These are phyloP conservation scores for Eupithecia exiguata DNA, from an alignment of 2,888 invertebrate genomes.

Conservation along the genomic window DNA sequence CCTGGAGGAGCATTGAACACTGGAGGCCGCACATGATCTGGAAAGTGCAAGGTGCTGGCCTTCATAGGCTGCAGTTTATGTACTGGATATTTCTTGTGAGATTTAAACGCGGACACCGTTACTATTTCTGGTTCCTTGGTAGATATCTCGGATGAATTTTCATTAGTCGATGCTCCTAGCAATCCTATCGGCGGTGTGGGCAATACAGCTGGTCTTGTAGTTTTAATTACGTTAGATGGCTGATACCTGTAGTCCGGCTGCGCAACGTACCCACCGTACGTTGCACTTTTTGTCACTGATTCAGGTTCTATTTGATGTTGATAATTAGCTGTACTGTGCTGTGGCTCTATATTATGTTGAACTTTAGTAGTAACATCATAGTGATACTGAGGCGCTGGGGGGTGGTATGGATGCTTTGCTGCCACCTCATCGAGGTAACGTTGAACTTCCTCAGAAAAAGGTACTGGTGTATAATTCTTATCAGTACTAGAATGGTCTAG, in stretches of 20 bases:
- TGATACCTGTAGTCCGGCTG: slow-evolving; percentile 58
- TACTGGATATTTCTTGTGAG: slow-evolving; percentile 51
- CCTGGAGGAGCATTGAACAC: slow-evolving; percentile 78
- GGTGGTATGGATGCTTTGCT: slow-evolving; percentile 24
- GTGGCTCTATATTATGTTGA: slow-evolving; percentile 41
- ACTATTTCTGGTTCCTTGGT: slow-evolving; percentile 59
- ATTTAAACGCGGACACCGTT: slow-evolving; percentile 52
- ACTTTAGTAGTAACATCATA: slow-evolving; percentile 28
- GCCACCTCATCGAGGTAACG: slow-evolving; percentile 31
- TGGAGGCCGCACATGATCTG: slow-evolving; percentile 67
- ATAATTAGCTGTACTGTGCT: slow-evolving; percentile 50
- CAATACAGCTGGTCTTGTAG: slow-evolving; percentile 66
- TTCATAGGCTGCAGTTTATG: slow-evolving; percentile 57
- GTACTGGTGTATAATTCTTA: slow-evolving; percentile 13
- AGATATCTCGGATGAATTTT: slow-evolving; percentile 54
- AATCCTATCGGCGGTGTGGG: slow-evolving; percentile 58
- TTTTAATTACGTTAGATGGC: slow-evolving; percentile 60
- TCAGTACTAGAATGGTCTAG: slow-evolving; percentile 15
- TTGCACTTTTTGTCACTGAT: slow-evolving; percentile 39
- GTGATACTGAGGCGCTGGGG: slow-evolving; percentile 26
- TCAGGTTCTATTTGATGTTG: slow-evolving; percentile 45
- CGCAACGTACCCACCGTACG: slow-evolving; percentile 38
- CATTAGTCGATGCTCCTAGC: slow-evolving; percentile 29
- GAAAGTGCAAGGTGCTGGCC: slow-evolving; percentile 44
- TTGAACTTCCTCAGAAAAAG: slow-evolving; percentile 30